Conservation (phyloP, 92 coral and sea anemone genomes). For the Bergia sp. region DNA sequence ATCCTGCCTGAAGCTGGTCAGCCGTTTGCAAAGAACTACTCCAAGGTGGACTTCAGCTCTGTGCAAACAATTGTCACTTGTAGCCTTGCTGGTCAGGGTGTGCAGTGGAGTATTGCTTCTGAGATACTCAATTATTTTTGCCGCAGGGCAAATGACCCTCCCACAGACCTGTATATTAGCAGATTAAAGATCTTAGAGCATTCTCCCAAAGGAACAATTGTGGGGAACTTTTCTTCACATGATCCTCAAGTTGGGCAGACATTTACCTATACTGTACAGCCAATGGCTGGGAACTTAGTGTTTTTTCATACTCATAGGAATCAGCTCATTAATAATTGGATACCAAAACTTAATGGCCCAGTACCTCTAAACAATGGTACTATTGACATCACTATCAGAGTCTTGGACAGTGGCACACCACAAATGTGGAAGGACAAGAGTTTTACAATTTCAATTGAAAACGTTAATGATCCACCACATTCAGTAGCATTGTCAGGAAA, state of each 20-base stretch:
- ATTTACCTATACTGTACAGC: constrained; percentile 68
- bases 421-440: constrained; percentile 72
- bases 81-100: constrained; percentile 25
- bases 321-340: constrained; percentile 71
- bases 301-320: constrained; percentile 64
- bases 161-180: constrained; percentile 55
- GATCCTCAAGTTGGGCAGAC: constrained; percentile 77
- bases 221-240: constrained; percentile 70
- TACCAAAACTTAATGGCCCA: constrained; percentile 75
- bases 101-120: constrained; percentile 69
- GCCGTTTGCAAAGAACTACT: constrained; percentile 71
- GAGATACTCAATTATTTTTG: constrained; percentile 67
- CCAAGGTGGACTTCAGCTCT: constrained; percentile 61
- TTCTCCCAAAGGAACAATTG: constrained; percentile 56
- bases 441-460: constrained; percentile 57
- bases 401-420: constrained; percentile 79
- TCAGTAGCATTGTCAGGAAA: constrained; percentile 66
- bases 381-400: constrained; percentile 60
- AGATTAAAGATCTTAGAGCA: constrained; percentile 68
- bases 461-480: constrained; percentile 93
- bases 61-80: constrained; percentile 65
- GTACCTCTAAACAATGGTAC: constrained; percentile 54
- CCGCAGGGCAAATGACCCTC: constrained; percentile 91
- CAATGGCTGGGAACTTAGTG: constrained; percentile 34
- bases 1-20: constrained; percentile 63